These are phyloP conservation scores for Drosophila fulvimacula DNA, from an alignment of 2,888 invertebrate species.

Conservation along the genomic window DNA sequence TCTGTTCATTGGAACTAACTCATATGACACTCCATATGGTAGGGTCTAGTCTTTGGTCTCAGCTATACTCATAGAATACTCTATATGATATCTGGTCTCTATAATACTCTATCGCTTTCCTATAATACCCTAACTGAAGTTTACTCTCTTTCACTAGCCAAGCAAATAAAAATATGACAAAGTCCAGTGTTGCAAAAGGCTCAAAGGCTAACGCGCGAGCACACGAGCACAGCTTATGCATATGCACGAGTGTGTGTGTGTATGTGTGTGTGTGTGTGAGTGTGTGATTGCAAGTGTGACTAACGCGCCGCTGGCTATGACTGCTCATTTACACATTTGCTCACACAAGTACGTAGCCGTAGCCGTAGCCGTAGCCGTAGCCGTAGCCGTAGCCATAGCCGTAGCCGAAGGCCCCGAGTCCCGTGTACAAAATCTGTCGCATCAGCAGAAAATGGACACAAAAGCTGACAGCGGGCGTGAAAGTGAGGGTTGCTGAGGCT, in stretches of 20 bases:
- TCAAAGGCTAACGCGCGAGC: conserved; percentile 13
- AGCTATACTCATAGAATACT: neutral
- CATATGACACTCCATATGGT: neutral
- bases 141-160: neutral
- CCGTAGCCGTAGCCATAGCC: neutral
- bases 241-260: conserved; percentile 22
- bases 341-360: conserved; percentile 39
- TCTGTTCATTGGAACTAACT: neutral
- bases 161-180: conserved; percentile 72
- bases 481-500: too few species aligned
- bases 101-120: too few species aligned
- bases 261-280: conserved; percentile 12
- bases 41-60: neutral
- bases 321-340: conserved; percentile 79
- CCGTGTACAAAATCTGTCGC: conserved; percentile 69
- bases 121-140: neutral
- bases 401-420: conserved; percentile 2
- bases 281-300: conserved; percentile 61
- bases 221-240: conserved; percentile 9
- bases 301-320: conserved; percentile 72
- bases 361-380: conserved; percentile 15
- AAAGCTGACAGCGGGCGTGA: conserved; percentile 8
- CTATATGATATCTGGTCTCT: too few species aligned
- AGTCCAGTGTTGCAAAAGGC: conserved; percentile 23
- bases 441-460: conserved; percentile 62